Base-by-base conservation (phyloP, 2,113 vertebrate species). In the Mugil cephalus region DNA sequence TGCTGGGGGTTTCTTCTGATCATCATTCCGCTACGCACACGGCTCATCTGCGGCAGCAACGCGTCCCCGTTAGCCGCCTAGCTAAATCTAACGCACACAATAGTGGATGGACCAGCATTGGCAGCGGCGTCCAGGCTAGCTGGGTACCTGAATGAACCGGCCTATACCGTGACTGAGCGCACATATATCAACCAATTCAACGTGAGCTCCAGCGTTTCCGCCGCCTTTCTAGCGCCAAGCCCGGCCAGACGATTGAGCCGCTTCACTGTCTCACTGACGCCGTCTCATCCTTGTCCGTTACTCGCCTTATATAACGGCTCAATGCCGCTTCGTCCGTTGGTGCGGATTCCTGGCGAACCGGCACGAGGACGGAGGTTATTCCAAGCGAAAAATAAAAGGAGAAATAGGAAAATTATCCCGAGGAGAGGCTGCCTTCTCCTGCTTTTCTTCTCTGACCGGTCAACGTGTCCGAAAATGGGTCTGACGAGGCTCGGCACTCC, bases 21-120 rank as follows among this genome's bases (percentile, higher is more conserved):
- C 76, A 74, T 87, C 80, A 63, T 83, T 51, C 66, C 84, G 79
- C 77, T 80, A 59, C 65, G 74, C 77, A 74, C 84, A 30, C 81
- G 59, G 56, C 68, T 85, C 78, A 47, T 70, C 80, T 45, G 77
- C 63, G 48, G 66, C 67, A 21, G 66, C 61, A 7, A 61, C 62
- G 80, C 75, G 72, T 69, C 63, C 60, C 9, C 43, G 80, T 83
- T 91, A 89, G 88, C 86, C 66, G 77, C 66, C 71, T 74, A 80
- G 87, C 88, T 45, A 10, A 84, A 67, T 69, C 39, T 78, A 8
- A 75, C 68, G 78, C 53, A 46, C 72, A 83, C 74, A 51, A 60
- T 17, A 36, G 64, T 59, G 65, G 53, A 24, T 18, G 24, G 36
- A 39, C 42, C 64, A 50, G 75, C 85, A 77, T 65, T 47, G 79